phyloP scores from a whole-genome alignment of 2,888 invertebrate species.

The Lithophane socia region DNA sequence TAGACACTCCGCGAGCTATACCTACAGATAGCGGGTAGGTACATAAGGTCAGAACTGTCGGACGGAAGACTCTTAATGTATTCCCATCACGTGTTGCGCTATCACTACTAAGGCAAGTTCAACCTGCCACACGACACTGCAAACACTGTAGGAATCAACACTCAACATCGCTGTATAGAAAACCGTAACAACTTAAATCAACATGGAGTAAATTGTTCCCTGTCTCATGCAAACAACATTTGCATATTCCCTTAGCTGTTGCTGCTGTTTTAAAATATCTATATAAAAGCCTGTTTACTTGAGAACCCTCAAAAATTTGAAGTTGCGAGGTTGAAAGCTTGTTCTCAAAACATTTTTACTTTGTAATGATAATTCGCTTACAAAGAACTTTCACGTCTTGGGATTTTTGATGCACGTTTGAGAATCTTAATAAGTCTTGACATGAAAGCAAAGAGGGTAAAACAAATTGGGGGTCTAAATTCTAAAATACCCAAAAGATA shows the following conservation, averaged over 20 bases:
- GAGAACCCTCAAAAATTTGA: conserved; percentile 47
- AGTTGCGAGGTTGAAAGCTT: conserved; percentile 43
- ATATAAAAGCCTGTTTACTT: conserved; percentile 37
- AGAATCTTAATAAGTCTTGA: conserved; percentile 30
- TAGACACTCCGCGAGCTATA: conserved; percentile 1
- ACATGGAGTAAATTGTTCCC: conserved; percentile 29
- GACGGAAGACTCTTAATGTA: conserved; percentile 67
- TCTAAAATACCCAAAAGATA: conserved; percentile 1
- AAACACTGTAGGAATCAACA: conserved; percentile 31
- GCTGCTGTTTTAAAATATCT: conserved; percentile 18
- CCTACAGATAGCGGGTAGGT: not conserved
- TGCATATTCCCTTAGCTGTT: conserved; percentile 41
- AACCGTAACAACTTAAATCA: conserved; percentile 18
- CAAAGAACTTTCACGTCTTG: conserved; percentile 47
- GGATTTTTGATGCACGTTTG: conserved; percentile 50
- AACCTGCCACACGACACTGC: conserved; percentile 22
- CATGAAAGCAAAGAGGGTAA: conserved; percentile 29
- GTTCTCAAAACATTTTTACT: conserved; percentile 56
- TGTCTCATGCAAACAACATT: conserved; percentile 34
- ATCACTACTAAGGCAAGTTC: conserved; percentile 26
- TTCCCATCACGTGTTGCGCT: conserved; percentile 71
- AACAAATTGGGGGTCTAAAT: conserved; percentile 9
- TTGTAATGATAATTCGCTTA: conserved; percentile 51
- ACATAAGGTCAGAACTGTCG: conserved; percentile 19
- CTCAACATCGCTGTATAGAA: conserved; percentile 1